Base-by-base conservation (phyloP, 23 tunicate species). In the Corella eumyota region DNA sequence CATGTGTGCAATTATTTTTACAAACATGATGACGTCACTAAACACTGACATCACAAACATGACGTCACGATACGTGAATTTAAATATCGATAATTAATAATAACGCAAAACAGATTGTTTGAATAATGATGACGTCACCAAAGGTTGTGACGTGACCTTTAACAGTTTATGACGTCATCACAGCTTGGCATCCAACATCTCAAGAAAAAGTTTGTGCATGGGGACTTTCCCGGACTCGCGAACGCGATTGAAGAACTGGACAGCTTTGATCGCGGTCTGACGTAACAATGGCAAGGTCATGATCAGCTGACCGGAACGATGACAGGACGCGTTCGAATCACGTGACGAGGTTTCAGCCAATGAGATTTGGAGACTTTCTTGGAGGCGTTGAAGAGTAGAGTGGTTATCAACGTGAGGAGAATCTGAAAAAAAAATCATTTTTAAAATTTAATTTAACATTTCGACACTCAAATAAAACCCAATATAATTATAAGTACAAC, bases 131-230 rank as follows among this genome's bases (percentile, higher is more conserved):
- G n/a, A n/a, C n/a, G n/a, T n/a, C n/a, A n/a, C n/a, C n/a, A n/a
- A n/a, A n/a, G n/a, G n/a, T n/a, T n/a, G n/a, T n/a, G n/a, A n/a
- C n/a, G n/a, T n/a, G n/a, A n/a, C n/a, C n/a, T n/a, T n/a, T n/a
- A n/a, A n/a, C n/a, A n/a, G n/a, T n/a, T n/a, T n/a, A n/a, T n/a
- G 48, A 40, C 48, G 57, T 5, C 20, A 5, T 69, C 66, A 80
- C 60, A 86, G 76, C 46, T 86, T 73, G 57, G 80, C 81, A 51
- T 86, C 95, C 64, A 86, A 67, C 95, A 86, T 86, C 72, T 86
- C 95, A 24, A 72, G 69, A 52, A 86, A 86, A 4, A 86, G 75
- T 36, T 86, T 86, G 27, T 81, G 60, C 85, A 86, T 76, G 30
- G 44, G 45, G 0, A 86, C 80, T 33, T 70, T 75, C 6, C 95